Conservation (phyloP, 2,113 vertebrate species). For the Thamnaconus septentrionalis region DNA sequence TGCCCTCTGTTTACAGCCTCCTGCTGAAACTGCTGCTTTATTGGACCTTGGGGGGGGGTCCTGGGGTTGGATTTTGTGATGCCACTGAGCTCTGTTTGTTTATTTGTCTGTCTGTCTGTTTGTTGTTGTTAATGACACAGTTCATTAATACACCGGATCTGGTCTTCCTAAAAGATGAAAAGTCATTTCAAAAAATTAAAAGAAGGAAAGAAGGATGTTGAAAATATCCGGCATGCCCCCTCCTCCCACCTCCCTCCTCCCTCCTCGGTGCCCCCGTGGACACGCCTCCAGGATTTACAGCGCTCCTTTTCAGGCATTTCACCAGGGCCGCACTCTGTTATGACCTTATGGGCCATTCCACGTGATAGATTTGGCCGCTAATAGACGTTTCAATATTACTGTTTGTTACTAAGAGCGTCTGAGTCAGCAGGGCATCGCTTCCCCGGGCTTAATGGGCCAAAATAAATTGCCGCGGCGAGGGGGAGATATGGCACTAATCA, state of each 20-base stretch:
- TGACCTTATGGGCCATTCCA: slow-evolving; percentile 62
- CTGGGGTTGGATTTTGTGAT: too few relatives aligned
- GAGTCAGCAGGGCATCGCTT: slow-evolving; percentile 72
- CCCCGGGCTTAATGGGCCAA: slow-evolving; percentile 69
- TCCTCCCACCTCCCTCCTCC: slow-evolving; percentile 5
- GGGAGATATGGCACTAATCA: slow-evolving; percentile 69
- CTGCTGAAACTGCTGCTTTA: too few relatives aligned
- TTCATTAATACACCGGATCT: too few relatives aligned
- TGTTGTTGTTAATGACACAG: too few relatives aligned
- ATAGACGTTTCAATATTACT: slow-evolving; percentile 72
- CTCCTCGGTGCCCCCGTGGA: neutral
- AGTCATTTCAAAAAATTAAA: too few relatives aligned
- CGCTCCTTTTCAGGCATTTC: slow-evolving; percentile 49
- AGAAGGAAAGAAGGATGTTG: neutral
- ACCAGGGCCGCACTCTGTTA: slow-evolving; percentile 39
- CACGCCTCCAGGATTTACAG: slow-evolving; percentile 39
- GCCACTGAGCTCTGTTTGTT: too few relatives aligned
- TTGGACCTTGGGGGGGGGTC: too few relatives aligned
- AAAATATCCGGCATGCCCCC: slow-evolving; percentile 3
- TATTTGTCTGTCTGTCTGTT: too few relatives aligned
- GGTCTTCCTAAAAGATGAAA: too few relatives aligned
- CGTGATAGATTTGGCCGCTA: slow-evolving; percentile 66
- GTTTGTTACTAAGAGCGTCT: slow-evolving; percentile 74
- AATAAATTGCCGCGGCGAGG: slow-evolving; percentile 70
- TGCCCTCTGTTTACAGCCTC: too few relatives aligned